Percentiles rank a stretch among this genome's conserved stretches.
Evolutionary conservation across 2,113 vertebrate genomes (phyloP).

Genomic region (Hucho hucho): DNA sequence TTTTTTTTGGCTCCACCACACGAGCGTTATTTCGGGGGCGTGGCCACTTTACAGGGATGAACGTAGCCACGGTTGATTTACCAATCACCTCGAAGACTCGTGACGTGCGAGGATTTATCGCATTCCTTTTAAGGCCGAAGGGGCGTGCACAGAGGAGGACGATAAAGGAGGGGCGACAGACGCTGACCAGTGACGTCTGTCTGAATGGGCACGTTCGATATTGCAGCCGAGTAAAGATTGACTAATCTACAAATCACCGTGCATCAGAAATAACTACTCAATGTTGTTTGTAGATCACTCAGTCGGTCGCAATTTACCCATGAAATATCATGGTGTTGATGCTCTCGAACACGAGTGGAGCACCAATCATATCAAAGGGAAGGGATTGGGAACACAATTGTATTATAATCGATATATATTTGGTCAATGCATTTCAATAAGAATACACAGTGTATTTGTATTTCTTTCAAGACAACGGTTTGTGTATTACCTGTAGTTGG

Average conservation of each 20-base stretch:
- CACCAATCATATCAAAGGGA: too few relatives aligned
- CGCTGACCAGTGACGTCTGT: not conserved
- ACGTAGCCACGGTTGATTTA: not conserved
- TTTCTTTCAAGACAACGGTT: not conserved
- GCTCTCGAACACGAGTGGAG: too few relatives aligned
- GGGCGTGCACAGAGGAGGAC: not conserved
- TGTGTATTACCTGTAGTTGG: not conserved
- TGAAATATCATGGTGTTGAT: too few relatives aligned
- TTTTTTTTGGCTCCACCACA: not conserved
- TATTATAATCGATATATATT: too few relatives aligned
- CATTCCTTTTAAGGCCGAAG: not conserved
- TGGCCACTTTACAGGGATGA: not conserved
- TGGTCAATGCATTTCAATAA: too few relatives aligned
- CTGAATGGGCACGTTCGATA: not conserved
- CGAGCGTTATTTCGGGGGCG: constrained; percentile 22
- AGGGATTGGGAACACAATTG: too few relatives aligned
- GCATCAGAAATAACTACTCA: too few relatives aligned
- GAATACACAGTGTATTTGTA: not conserved
- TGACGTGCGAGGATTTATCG: not conserved
- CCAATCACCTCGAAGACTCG: not conserved
- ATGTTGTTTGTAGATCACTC: too few relatives aligned
- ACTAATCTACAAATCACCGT: too few relatives aligned
- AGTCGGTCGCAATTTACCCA: too few relatives aligned
- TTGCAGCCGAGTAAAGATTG: too few relatives aligned
- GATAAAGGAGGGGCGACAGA: not conserved